These are phyloP conservation scores for Limnodromus scolopaceus DNA, from an alignment of 2,797 vertebrate genomes.

Conservation along the genomic window DNA sequence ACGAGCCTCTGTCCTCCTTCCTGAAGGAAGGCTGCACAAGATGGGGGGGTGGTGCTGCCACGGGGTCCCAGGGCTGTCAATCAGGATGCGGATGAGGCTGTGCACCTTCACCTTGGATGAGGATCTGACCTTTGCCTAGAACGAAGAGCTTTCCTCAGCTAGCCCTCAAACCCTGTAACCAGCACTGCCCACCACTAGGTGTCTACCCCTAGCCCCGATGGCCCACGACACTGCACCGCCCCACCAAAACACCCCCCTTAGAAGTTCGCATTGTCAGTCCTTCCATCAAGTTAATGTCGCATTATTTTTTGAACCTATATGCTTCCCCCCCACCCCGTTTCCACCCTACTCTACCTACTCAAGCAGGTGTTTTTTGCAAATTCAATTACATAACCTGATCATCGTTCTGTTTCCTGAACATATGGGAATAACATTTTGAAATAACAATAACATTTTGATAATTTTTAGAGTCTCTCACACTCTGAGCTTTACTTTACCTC, in stretches of 20 bases:
- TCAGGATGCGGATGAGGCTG: rapidly evolving
- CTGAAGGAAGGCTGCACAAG: neutral
- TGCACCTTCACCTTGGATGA: neutral
- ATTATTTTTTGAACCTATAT: neutral
- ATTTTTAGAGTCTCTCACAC: neutral
- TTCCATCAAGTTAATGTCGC: neutral
- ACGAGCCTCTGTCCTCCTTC: neutral
- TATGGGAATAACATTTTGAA: slow-evolving; percentile 37
- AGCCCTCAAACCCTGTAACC: neutral
- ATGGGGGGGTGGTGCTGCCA: neutral
- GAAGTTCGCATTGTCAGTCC: neutral
- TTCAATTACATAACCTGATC: neutral
- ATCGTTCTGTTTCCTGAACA: slow-evolving; percentile 1
- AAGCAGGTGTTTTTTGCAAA: slow-evolving; percentile 20
- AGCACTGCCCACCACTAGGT: neutral
- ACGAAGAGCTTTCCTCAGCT: neutral
- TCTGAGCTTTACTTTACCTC: neutral
- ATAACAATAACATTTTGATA: slow-evolving; percentile 46
- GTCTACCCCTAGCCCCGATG: neutral
- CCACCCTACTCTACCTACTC: neutral
- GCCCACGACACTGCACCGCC: neutral
- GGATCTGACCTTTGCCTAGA: neutral
- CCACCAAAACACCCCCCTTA: neutral
- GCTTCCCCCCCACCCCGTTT: neutral
- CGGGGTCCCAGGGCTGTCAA: neutral